Evolutionary conservation across 2,113 vertebrate species (phyloP), one percentile per base, ranked within the genome.

Genomic region (Egretta garzetta): DNA sequence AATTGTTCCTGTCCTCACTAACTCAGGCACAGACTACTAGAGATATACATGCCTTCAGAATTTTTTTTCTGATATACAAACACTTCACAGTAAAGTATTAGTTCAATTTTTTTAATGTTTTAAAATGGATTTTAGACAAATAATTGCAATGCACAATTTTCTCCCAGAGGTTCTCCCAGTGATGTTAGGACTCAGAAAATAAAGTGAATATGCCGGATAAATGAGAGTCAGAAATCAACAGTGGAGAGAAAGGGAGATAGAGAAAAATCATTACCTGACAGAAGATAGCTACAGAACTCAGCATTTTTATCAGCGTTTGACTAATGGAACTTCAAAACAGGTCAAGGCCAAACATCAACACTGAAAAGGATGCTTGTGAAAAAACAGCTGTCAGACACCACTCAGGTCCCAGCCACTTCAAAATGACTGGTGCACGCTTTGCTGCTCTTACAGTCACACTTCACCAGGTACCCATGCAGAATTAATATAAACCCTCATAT

Each of bases 261-360:
- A 14, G 12, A 47, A 95, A 96, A 93, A 15, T 14, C 28, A 94
- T 96, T 95, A 95, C 80, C 80, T 80, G 82, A 55, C 28, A 9
- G 80, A 88, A 93, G 87, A 93, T 21, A 96, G 64, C 80, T 56
- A 35, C 67, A 89, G 80, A 88, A 50, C 95, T 93, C 87, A 85
- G 70, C 80, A 8, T 53, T 89, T 90, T 92, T 95, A 95, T 94
- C 96, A 64, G 80, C 1, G 55, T n/a, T 72, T 90, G 79, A 95
- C 60, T 63, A 92, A 91, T 82, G 89, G 81, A 81, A 91, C 70
- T 94, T 50, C 49, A 50, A 80, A 81, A 74, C 22, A 77, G 53
- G 84, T 32, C 85, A 95, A 60, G 67, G 85, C 41, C 72, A 72
- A 66, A 5, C 30, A 43, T 1, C 24, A 56, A 23, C 73, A 35